Percentiles rank a stretch among this genome's conserved stretches.
Evolutionary conservation across 2,888 invertebrate species (phyloP).

Genomic region (Drosophila seclusa): DNA sequence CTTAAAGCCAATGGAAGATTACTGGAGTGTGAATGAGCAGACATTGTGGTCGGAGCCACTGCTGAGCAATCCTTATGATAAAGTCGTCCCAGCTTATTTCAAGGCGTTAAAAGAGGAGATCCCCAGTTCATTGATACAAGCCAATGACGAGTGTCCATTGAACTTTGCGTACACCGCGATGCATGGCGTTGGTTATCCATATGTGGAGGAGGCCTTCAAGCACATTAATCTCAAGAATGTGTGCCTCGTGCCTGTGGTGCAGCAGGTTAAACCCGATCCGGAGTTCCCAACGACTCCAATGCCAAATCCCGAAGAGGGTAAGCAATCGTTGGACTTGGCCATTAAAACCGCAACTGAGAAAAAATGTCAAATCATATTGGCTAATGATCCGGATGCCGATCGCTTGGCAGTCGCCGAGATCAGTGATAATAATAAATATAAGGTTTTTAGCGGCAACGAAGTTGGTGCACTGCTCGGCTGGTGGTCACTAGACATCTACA

Average conservation of each 20-base stretch:
- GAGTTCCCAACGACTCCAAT: constrained; percentile 98
- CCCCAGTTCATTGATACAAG: constrained; percentile 86
- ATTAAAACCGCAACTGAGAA: constrained; percentile 91
- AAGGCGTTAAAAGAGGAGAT: constrained; percentile 86
- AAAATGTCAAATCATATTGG: constrained; percentile 91
- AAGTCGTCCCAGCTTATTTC: constrained; percentile 90
- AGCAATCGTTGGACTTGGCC: constrained; percentile 91
- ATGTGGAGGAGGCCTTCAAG: constrained; percentile 90
- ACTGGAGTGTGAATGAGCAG: constrained; percentile 89
- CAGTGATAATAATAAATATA: constrained; percentile 84
- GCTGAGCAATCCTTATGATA: constrained; percentile 89
- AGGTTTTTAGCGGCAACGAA: constrained; percentile 95
- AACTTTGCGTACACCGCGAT: constrained; percentile 96
- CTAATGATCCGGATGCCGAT: constrained; percentile 99
- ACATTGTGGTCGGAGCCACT: constrained; percentile 86
- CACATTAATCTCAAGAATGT: constrained; percentile 88
- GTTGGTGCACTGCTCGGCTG: constrained; percentile 96
- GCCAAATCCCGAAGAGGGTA: constrained; percentile 99
- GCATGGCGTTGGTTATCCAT: constrained; percentile 98
- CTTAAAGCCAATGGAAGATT: constrained; percentile 90
- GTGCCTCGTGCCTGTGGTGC: constrained; percentile 82
- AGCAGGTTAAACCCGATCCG: constrained; percentile 96
- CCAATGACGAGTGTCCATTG: constrained; percentile 86
- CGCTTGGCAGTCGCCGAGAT: constrained; percentile 96
- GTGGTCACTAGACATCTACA: constrained; percentile 92